These are phyloP conservation scores for Triplophysa rosa DNA, from an alignment of 2,113 vertebrate genomes.

Conservation along the genomic window DNA sequence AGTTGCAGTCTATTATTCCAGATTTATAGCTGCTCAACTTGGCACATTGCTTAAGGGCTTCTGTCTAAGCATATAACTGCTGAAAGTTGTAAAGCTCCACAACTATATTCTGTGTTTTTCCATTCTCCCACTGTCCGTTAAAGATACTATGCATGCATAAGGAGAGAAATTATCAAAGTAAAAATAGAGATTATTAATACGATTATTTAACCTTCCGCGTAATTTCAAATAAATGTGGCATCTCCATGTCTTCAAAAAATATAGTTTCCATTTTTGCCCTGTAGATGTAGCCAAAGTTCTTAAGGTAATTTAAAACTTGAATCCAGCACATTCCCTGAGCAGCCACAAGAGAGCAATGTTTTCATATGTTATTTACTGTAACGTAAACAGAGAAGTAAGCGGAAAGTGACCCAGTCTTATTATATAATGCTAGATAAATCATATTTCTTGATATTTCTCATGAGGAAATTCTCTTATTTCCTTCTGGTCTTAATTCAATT, in stretches of 20 bases:
- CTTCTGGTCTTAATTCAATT: neutral
- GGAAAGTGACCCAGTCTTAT: neutral
- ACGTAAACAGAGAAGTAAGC: neutral
- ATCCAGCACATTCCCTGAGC: neutral
- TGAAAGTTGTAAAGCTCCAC: neutral
- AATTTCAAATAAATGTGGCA: neutral
- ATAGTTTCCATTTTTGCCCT: neutral
- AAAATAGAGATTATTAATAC: no score
- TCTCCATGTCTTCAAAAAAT: neutral
- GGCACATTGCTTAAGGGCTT: neutral
- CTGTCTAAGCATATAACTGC: neutral
- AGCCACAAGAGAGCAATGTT: conserved; percentile 39
- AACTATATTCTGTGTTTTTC: neutral
- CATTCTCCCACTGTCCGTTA: neutral
- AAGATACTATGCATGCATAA: neutral
- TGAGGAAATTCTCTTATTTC: neutral
- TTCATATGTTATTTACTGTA: neutral
- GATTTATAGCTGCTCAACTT: neutral
- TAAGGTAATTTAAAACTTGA: neutral
- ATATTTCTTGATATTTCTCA: neutral
- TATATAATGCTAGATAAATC: neutral
- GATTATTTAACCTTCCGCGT: no score
- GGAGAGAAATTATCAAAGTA: neutral
- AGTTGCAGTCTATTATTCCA: neutral
- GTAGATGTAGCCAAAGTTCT: conserved; percentile 30